Base-by-base conservation (phyloP, 2,113 vertebrate species). In the Tragelaphus strepsiceros region DNA sequence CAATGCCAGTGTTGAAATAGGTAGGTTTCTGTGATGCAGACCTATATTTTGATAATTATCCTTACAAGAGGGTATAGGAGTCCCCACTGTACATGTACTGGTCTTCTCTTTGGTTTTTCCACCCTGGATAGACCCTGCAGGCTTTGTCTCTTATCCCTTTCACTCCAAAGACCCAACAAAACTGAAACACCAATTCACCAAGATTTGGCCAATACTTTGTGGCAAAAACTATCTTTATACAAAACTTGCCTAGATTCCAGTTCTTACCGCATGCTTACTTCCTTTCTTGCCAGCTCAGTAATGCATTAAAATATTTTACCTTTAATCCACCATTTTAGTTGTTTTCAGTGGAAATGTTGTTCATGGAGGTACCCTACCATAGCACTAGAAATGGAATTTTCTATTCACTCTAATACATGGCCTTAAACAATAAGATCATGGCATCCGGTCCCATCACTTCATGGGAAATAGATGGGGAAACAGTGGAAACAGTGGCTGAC, bases 351-450 rank as follows among this genome's bases (percentile, higher is more conserved):
- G 62, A 87, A 90, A 39, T 28, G 49, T 10, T 82, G 1, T 80
- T n/a, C 6, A 0, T 22, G 62, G 21, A 15, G 1, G 35, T 1
- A 67, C 4, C 19, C 80, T 26, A 26, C 54, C 14, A 3, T 4
- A 32, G 16, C n/a, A 15, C 15, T 10, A 46, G 12, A 46, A 87
- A 80, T 54, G 84, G 58, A 46, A 80, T 54, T 67, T 35, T 24
- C 35, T 13, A 2, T 28, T 56, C 24, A 26, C 54, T 64, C 5
- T 12, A 35, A 85, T 16, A 43, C 10, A 49, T 22, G 13, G 9
- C 22, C 49, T 53, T 49, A 13, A 77, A 64, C 7, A 49, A 30
- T 7, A 64, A n/a, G 61, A 32, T 16, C 61, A 62, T 32, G 61
- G 61, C 28, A 32, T 16, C 13, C 3, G 7, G 28, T 32, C 61